A percentile compares a stretch with the other conserved stretches of the same genome.
Evolutionary conservation across 2,797 vertebrate species (phyloP).

Genomic region (Enteromius afrohamiltoni): DNA sequence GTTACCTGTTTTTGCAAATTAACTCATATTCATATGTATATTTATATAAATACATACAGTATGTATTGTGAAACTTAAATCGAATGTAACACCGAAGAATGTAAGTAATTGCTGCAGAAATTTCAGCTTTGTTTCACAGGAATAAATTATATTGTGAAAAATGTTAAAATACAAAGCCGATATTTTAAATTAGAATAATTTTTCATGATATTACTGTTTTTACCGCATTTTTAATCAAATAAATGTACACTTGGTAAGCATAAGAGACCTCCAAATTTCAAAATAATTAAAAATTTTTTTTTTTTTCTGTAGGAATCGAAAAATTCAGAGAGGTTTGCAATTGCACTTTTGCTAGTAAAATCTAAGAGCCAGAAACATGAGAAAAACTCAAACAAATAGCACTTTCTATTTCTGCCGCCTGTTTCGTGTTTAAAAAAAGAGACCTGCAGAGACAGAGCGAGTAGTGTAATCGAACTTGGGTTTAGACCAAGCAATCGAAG

Average conservation of each 20-base stretch:
- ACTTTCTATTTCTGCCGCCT: background rate
- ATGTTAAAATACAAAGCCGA: background rate
- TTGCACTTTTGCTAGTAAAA: background rate
- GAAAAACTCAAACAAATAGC: background rate
- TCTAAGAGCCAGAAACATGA: background rate
- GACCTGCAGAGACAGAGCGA: background rate
- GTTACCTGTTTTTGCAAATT: too few relatives aligned
- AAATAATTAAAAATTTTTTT: background rate
- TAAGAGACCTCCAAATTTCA: background rate
- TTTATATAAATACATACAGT: background rate
- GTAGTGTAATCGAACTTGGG: background rate
- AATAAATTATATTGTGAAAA: background rate
- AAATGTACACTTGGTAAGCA: background rate
- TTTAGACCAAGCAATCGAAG: conserved; percentile 4
- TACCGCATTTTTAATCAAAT: background rate
- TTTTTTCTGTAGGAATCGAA: background rate
- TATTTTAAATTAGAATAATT: background rate
- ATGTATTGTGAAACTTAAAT: background rate
- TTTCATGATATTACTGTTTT: background rate
- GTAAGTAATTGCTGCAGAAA: background rate
- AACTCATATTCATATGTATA: background rate
- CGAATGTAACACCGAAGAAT: background rate
- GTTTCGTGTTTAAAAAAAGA: background rate
- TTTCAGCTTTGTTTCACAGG: background rate
- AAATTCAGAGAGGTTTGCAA: background rate